A percentile compares a stretch with the other conserved stretches of the same genome.
Conservation (phyloP, 2,888 invertebrate species). For the Phanerotoma sp. region DNA sequence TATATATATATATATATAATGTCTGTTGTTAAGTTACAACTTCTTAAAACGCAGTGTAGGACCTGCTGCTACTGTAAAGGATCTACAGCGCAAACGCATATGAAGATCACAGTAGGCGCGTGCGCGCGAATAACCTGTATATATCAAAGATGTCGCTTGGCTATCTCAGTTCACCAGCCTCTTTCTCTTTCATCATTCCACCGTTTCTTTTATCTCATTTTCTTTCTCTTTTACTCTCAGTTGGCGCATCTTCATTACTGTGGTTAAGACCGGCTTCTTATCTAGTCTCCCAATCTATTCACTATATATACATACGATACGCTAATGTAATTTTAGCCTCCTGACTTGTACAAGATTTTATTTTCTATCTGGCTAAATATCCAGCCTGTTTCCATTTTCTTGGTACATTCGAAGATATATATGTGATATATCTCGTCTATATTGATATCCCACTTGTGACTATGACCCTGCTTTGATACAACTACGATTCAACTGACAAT, state of each 20-base stretch:
- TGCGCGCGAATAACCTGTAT: constrained; percentile 3
- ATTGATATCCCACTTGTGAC: too few species aligned
- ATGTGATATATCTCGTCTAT: too few species aligned
- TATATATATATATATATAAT: background rate
- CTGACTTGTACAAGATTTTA: constrained; percentile 10
- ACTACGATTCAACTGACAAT: too few species aligned
- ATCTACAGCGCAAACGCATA: constrained; percentile 7
- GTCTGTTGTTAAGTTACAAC: background rate
- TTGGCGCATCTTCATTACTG: constrained; percentile 31
- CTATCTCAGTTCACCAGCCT: constrained; percentile 20
- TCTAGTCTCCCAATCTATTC: constrained; percentile 39
- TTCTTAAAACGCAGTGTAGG: background rate
- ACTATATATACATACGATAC: constrained; percentile 35
- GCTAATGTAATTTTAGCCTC: constrained; percentile 39
- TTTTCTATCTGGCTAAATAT: constrained; percentile 7
- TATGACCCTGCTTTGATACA: too few species aligned
- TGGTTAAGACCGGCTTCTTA: constrained; percentile 41
- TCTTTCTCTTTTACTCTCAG: constrained; percentile 5
- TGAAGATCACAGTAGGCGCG: constrained; percentile 1
- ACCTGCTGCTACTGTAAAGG: background rate
- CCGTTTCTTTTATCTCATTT: constrained; percentile 12
- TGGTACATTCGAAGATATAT: too few species aligned
- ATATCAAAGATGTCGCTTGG: constrained; percentile 16
- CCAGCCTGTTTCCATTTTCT: background rate
- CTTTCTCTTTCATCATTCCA: constrained; percentile 8